Evolutionary conservation across 2,888 invertebrate genomes (phyloP), one percentile per base, ranked within the genome.

Genomic region (Agrotis segetum): DNA sequence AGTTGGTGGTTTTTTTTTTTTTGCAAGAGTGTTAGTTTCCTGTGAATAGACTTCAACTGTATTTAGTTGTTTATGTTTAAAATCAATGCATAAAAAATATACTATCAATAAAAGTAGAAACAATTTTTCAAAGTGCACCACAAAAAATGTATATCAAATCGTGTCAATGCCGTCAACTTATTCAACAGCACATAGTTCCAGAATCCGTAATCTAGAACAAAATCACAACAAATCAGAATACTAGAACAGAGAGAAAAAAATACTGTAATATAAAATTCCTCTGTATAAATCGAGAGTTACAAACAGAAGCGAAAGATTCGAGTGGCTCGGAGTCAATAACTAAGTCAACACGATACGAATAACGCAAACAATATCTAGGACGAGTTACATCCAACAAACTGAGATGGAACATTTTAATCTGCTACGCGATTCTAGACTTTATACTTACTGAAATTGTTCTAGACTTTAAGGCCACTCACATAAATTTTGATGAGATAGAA

Each of bases 281-380:
- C 59, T 52, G 21, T 44, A 60, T 63, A 81, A 52, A 79, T 64
- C 21, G 56, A 65, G 24, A 59, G 52, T 24, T 52, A 50, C 67
- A 74, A 73, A 83, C 66, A 73, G 65, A 62, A 68, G 67, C 56
- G 69, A 63, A 74, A 59, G 67, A 81, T 70, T 75, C 67, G 67
- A 83, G 83, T 70, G 72, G 65, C 71, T 71, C 63, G 40, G 62
- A 83, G 74, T 80, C 85, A 85, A 83, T 78, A 77, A 66, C 59
- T 72, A 79, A 81, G 74, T 76, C 80, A 80, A 80, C 61, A 67
- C 55, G 53, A 69, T 74, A 70, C 78, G 71, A 71, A 77, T 83
- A 77, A 67, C 67, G 75, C 78, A 82, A 79, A 82, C 77, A 82
- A 84, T 86, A 87, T 86, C 84, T 77, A 79, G 77, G 71, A 78